Conservation (phyloP, 2,113 vertebrate species). For the Gadus chalcogrammus region DNA sequence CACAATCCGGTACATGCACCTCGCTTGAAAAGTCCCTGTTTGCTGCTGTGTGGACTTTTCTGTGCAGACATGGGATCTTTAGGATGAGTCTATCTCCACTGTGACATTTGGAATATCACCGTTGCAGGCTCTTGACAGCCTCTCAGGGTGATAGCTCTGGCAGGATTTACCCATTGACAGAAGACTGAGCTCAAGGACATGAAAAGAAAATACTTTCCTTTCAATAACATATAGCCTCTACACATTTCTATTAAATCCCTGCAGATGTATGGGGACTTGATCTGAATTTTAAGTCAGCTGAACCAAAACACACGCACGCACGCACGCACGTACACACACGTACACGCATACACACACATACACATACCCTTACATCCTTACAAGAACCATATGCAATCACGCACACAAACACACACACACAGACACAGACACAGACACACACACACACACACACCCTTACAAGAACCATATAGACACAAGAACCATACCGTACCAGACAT, state of each 20-base stretch:
- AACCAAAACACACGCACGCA: no score
- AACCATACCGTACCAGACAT: neutral
- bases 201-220: conserved; percentile 36
- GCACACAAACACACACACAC: neutral
- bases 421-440: no score
- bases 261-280: conserved; percentile 27
- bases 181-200: conserved; percentile 37
- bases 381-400: neutral
- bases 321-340: neutral
- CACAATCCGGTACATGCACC: no score
- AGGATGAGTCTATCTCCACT: conserved; percentile 13
- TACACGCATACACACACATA: neutral
- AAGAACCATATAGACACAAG: neutral
- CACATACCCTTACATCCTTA: neutral
- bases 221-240: conserved; percentile 17
- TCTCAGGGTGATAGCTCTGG: conserved; percentile 41
- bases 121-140: conserved; percentile 29
- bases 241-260: conserved; percentile 18
- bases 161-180: conserved; percentile 44
- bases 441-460: neutral
- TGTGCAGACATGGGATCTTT: conserved; percentile 6
- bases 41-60: neutral
- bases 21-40: no score
- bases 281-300: conserved; percentile 6
- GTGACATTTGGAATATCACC: conserved; percentile 38